A percentile compares a stretch with the other conserved stretches of the same genome.
Evolutionary conservation across 2,797 vertebrate species (phyloP).

Genomic region (Meriones psammophilus): DNA sequence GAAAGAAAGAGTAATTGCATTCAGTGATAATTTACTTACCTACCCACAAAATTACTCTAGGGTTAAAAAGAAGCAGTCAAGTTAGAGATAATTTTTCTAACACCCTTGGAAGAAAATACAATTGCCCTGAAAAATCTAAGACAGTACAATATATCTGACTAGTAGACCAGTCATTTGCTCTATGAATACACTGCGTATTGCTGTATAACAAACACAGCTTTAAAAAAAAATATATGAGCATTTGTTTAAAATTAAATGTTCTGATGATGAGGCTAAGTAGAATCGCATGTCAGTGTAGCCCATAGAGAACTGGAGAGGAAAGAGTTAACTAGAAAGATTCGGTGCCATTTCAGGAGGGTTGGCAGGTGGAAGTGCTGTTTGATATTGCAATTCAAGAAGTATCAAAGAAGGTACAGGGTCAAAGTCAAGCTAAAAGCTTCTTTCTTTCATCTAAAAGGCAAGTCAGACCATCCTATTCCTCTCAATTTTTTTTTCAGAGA

Average conservation of each 20-base stretch:
- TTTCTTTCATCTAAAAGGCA: constrained; percentile 71
- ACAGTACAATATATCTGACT: background rate
- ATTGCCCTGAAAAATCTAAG: background rate
- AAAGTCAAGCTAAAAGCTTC: constrained; percentile 61
- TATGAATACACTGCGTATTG: background rate
- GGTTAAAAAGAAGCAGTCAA: background rate
- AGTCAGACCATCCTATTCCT: constrained; percentile 2
- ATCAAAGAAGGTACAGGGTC: constrained; percentile 60
- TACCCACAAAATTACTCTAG: background rate
- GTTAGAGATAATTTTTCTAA: background rate
- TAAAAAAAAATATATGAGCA: background rate
- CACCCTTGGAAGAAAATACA: background rate
- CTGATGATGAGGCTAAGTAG: background rate
- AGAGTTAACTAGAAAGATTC: constrained; percentile 22
- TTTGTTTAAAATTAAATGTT: constrained; percentile 52
- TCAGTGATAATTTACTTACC: background rate
- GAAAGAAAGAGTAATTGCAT: background rate
- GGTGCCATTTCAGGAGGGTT: constrained; percentile 41
- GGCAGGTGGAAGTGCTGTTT: constrained; percentile 9
- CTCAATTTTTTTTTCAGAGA: background rate
- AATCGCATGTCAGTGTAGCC: background rate
- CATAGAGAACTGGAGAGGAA: background rate
- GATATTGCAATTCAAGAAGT: constrained; percentile 62
- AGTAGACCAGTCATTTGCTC: background rate
- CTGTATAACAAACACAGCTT: background rate